These are phyloP conservation scores for Phaetusa simplex DNA, from an alignment of 2,113 vertebrate genomes.

Conservation along the genomic window DNA sequence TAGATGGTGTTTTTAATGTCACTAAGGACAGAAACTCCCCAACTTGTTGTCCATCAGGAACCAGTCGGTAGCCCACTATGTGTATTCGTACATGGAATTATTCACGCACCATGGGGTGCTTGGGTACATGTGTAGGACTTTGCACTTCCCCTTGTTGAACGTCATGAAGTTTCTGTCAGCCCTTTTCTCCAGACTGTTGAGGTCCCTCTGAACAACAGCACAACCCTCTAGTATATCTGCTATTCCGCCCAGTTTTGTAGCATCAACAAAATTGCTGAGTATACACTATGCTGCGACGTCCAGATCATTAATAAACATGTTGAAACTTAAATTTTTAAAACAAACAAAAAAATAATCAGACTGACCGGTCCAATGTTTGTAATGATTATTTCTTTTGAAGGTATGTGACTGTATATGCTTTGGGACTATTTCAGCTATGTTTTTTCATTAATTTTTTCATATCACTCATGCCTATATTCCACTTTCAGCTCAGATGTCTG, in stretches of 20 bases:
- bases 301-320: not conserved
- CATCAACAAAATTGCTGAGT: not conserved
- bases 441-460: not conserved
- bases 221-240: accelerated
- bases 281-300: not conserved
- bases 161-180: not conserved
- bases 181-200: not conserved
- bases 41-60: not conserved
- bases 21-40: not conserved
- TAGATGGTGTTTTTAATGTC: not conserved
- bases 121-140: not conserved
- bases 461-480: not conserved
- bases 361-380: not conserved
- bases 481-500: not conserved
- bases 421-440: not conserved
- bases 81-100: not conserved
- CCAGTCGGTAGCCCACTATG: accelerated
- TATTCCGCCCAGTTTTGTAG: not conserved
- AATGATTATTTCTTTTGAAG: not conserved
- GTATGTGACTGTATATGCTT: not conserved
- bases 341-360: not conserved
- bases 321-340: not conserved
- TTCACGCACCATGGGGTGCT: not conserved
- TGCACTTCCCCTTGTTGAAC: not conserved
- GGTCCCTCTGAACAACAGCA: not conserved